phyloP scores from a whole-genome alignment of 2,888 invertebrate species.

The Acleris sparsana region DNA sequence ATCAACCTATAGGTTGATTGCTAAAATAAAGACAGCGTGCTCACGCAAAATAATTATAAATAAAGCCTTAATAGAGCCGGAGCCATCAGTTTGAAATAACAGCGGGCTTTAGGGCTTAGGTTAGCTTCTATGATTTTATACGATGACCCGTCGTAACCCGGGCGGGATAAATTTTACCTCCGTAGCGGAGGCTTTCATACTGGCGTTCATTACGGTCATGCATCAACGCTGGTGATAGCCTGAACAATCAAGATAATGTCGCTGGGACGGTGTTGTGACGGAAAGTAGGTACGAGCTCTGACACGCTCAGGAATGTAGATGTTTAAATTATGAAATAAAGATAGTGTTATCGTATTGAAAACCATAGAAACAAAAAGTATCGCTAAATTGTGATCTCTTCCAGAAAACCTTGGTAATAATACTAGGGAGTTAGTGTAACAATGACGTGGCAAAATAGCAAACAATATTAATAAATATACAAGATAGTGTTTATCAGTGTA shows the following conservation, averaged over 20 bases:
- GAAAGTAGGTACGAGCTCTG: neutral
- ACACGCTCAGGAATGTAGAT: neutral
- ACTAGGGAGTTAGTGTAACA: neutral
- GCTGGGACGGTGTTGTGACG: conserved; percentile 8
- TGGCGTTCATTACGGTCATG: conserved; percentile 44
- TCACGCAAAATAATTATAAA: conserved; percentile 22
- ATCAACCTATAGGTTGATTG: conserved; percentile 1
- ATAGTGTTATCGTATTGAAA: too few relatives aligned
- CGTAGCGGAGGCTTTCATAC: conserved; percentile 29
- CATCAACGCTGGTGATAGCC: conserved; percentile 45
- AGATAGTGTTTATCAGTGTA: neutral
- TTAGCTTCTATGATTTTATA: conserved; percentile 32
- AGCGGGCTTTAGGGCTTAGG: conserved; percentile 30
- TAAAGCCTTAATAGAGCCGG: conserved; percentile 31
- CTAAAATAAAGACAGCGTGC: neutral
- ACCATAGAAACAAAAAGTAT: too few relatives aligned
- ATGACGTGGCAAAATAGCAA: neutral
- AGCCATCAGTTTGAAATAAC: conserved; percentile 24
- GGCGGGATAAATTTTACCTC: conserved; percentile 44
- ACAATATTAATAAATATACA: neutral
- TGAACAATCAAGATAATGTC: conserved; percentile 38
- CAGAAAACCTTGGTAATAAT: too few relatives aligned
- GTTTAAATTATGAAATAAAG: neutral
- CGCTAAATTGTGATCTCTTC: too few relatives aligned
- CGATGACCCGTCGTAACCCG: conserved; percentile 45